These are phyloP conservation scores for Apostichopus leukothele DNA, from an alignment of 53 echinoderm and acorn worm species.

Conservation along the genomic window DNA sequence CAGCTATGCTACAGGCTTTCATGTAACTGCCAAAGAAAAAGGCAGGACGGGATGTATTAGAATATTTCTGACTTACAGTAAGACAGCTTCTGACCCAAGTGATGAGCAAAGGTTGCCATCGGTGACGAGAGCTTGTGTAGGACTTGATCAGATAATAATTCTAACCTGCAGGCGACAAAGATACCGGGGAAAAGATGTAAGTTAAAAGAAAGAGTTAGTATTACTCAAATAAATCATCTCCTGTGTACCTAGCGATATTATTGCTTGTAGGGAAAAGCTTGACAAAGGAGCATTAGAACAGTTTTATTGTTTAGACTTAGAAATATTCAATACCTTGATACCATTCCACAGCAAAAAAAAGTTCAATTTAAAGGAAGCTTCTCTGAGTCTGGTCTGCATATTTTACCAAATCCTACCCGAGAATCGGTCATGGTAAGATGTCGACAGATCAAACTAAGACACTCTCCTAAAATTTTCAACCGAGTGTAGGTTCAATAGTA, in stretches of 20 bases:
- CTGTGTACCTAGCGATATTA: too few relatives aligned
- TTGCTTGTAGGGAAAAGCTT: too few relatives aligned
- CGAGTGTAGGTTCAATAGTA: too few relatives aligned
- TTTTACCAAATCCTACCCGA: too few relatives aligned
- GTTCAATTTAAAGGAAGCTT: too few relatives aligned
- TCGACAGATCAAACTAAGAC: too few relatives aligned
- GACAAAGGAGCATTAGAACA: neutral
- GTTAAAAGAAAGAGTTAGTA: neutral
- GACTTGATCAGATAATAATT: constrained; percentile 70
- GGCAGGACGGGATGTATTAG: neutral
- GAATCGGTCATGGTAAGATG: too few relatives aligned
- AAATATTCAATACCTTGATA: too few relatives aligned
- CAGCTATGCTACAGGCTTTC: too few relatives aligned
- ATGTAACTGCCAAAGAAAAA: neutral
- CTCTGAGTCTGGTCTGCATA: too few relatives aligned
- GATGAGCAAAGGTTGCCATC: constrained; percentile 69
- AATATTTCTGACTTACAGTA: constrained; percentile 64
- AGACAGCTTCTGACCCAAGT: constrained; percentile 63
- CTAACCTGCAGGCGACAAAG: constrained; percentile 54
- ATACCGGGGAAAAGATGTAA: neutral
- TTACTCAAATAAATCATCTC: neutral
- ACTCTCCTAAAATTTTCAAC: too few relatives aligned
- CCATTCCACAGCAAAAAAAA: too few relatives aligned
- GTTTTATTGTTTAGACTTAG: neutral
- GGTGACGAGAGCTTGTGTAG: constrained; percentile 62